phyloP scores from a whole-genome alignment of 2,113 vertebrate species.

The Malurus elegans region DNA sequence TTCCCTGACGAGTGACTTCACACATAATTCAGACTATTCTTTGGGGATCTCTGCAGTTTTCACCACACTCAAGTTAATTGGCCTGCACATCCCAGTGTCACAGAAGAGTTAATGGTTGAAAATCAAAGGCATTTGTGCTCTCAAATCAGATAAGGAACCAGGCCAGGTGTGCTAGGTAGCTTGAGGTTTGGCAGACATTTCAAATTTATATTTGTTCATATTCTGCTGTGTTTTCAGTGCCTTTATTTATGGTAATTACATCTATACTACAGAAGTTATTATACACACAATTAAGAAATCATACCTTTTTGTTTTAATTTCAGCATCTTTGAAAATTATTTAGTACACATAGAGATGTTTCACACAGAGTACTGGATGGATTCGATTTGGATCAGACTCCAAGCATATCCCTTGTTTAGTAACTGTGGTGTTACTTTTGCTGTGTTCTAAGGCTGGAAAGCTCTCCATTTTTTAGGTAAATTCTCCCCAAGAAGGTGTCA shows the following conservation, averaged over 20 bases:
- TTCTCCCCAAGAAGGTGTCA: not conserved
- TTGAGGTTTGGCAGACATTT: not conserved
- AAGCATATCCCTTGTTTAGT: not conserved
- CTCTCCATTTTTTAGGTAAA: not conserved
- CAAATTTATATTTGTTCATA: not conserved
- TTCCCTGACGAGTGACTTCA: not conserved
- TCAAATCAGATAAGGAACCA: not conserved
- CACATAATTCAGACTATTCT: fast-evolving
- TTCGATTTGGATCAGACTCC: not conserved
- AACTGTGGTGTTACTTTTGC: not conserved
- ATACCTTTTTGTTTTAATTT: not conserved
- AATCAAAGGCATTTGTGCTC: not conserved
- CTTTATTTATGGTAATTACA: not conserved
- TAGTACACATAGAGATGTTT: not conserved
- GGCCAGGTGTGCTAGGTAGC: not conserved
- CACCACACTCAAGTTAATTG: not conserved
- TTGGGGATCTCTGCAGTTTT: not conserved
- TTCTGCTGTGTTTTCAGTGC: not conserved
- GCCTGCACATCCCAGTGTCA: not conserved
- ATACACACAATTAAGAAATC: not conserved
- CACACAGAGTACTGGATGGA: not conserved
- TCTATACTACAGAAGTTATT: not conserved
- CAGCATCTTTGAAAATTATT: not conserved
- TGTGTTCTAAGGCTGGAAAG: not conserved
- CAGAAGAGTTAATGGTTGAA: not conserved